These are phyloP conservation scores for Zonotrichia albicollis DNA, from an alignment of 2,797 vertebrate species.

Conservation along the genomic window DNA sequence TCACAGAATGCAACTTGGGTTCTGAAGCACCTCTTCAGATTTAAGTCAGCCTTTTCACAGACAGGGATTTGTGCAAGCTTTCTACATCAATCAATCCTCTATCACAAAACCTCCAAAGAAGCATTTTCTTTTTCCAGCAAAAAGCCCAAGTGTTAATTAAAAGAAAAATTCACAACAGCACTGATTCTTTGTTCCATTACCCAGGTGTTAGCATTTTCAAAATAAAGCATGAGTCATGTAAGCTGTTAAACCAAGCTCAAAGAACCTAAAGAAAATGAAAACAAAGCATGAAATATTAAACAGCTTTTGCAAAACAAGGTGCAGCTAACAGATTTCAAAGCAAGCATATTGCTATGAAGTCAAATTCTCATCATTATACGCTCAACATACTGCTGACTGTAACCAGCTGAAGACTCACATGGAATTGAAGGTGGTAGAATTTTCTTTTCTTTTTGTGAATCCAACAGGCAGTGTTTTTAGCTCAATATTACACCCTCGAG, in stretches of 20 bases:
- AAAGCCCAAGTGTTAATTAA: not conserved
- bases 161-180: not conserved
- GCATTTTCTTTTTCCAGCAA: not conserved
- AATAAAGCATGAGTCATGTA: not conserved
- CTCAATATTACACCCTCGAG: conserved; percentile 81
- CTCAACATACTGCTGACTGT: not conserved
- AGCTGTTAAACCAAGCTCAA: not conserved
- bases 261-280: not conserved
- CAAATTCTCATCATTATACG: not conserved
- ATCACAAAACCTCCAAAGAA: not conserved
- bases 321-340: not conserved
- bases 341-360: not conserved
- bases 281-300: not conserved
- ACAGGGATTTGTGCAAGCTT: not conserved
- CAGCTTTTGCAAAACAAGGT: not conserved
- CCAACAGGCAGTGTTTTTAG: conserved; percentile 86
- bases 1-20: not conserved
- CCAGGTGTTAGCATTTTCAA: not conserved
- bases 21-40: not conserved
- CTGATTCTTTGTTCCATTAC: not conserved
- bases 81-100: not conserved
- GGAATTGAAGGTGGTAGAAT: conserved; percentile 85
- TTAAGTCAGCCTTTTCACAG: not conserved
- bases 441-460: conserved; percentile 90
- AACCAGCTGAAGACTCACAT: conserved; percentile 73